Evolutionary conservation across 2,888 invertebrate species (phyloP), one percentile per base, ranked within the genome.

Genomic region (Pasiphila rectangulata): DNA sequence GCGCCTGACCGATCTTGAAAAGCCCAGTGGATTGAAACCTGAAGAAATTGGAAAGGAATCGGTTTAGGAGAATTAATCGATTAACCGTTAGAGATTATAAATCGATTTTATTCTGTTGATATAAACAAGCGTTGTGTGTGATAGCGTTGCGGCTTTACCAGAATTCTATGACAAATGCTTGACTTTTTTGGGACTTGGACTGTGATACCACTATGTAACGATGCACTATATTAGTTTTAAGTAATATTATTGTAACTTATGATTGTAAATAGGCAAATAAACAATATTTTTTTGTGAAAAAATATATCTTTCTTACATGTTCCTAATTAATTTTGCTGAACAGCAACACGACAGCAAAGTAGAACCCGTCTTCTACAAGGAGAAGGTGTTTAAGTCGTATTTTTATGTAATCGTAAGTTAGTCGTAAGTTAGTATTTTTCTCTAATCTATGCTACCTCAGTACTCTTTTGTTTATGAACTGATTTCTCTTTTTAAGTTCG

Each of bases 191-290:
- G 57, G 46, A 53, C 47, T 44, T 56, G 72, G 72, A 80, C 85
- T 86, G 86, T 86, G 86, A 86, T 85, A 86, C 78, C 77, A 82
- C 78, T 65, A 74, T 64, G 59, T 63, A 69, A 67, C 61, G 61
- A 72, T 46, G 73, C 77, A 83, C 77, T 72, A 62, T 69, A 70
- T 65, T 72, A 70, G 66, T 72, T 72, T n/a, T 77, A 75, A 70
- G 72, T 68, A 73, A 64, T 63, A 61, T 59, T 25, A 56, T 54
- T 61, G 62, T 72, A 70, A 65, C 58, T 61, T 73, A 73, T 65
- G 65, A 71, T 70, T 85, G 81, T 83, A 82, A 74, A 83, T 82
- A 84, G 65, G 64, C 67, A 69, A 77, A 74, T 69, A 65, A 68
- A 69, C 66, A 65, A 64, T 36, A 38, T 13, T 51, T 47, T 46